Evolutionary conservation across 2,888 invertebrate genomes (phyloP).

Genomic region (Galerucella pusilla): DNA sequence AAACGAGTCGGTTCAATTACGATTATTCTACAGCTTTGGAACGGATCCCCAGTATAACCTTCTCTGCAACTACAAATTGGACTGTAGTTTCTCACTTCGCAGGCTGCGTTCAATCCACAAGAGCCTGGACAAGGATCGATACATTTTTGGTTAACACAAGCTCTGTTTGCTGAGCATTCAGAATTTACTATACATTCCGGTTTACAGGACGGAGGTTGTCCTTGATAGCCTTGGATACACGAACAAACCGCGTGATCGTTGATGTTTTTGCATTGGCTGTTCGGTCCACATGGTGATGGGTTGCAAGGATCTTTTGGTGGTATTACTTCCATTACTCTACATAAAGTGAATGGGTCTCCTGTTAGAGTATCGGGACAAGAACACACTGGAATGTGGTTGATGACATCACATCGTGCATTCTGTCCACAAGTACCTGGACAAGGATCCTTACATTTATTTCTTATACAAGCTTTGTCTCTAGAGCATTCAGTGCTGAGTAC

Average conservation of each 20-base stretch:
- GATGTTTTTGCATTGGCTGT: conserved; percentile 68
- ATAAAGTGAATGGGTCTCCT: conserved; percentile 68
- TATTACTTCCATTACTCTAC: conserved; percentile 53
- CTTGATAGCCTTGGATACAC: conserved; percentile 67
- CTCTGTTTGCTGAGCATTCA: conserved; percentile 67
- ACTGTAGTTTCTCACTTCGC: conserved; percentile 69
- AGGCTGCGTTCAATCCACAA: conserved; percentile 68
- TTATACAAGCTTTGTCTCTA: conserved; percentile 73
- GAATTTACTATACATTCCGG: conserved; percentile 68
- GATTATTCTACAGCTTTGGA: conserved; percentile 77
- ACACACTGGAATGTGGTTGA: conserved; percentile 79
- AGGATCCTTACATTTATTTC: conserved; percentile 77
- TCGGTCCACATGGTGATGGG: conserved; percentile 69
- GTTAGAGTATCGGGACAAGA: conserved; percentile 76
- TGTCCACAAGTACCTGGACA: conserved; percentile 78
- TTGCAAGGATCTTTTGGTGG: conserved; percentile 63
- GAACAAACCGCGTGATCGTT: conserved; percentile 68
- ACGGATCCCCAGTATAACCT: conserved; percentile 81
- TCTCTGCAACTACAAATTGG: conserved; percentile 69
- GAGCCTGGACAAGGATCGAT: conserved; percentile 70
- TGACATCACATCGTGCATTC: conserved; percentile 77
- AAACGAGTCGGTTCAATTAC: conserved; percentile 61
- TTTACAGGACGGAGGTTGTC: conserved; percentile 69
- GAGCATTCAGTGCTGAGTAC: conserved; percentile 75
- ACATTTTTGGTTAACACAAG: conserved; percentile 69